Evolutionary conservation across 2,888 invertebrate species (phyloP).

Genomic region (Drosophila emarginata): DNA sequence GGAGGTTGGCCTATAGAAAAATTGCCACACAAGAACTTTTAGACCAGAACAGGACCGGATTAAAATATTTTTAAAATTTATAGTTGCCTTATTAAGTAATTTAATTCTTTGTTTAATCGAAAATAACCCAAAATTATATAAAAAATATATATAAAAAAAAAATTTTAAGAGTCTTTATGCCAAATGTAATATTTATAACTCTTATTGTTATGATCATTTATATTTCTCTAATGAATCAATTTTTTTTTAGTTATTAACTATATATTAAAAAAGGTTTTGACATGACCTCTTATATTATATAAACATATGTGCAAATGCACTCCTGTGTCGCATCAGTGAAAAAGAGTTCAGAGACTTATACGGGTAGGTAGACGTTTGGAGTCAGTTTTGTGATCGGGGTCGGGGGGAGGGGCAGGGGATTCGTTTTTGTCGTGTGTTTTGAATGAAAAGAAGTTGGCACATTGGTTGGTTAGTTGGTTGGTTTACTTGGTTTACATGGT

Average conservation of each 20-base stretch:
- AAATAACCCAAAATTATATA: too few species aligned
- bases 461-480: conserved; percentile 18
- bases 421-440: conserved; percentile 34
- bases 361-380: conserved; percentile 26
- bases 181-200: too few species aligned
- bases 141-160: too few species aligned
- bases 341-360: conserved; percentile 67
- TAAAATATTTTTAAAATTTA: too few species aligned
- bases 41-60: conserved; percentile 38
- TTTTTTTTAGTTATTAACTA: too few species aligned
- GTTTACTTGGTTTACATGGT: not conserved
- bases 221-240: too few species aligned
- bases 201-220: too few species aligned
- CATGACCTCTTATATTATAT: too few species aligned
- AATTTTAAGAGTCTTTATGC: too few species aligned
- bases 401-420: not conserved
- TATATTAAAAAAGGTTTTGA: too few species aligned
- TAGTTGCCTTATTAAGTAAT: too few species aligned
- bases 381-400: too few species aligned
- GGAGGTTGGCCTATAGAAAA: conserved; percentile 57
- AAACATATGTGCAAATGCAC: not conserved
- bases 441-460: conserved; percentile 68
- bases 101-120: not conserved
- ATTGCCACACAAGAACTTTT: conserved; percentile 63
- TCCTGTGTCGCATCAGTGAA: not conserved